These are phyloP conservation scores for Grantiella picta DNA, from an alignment of 2,113 vertebrate genomes.

Conservation along the genomic window DNA sequence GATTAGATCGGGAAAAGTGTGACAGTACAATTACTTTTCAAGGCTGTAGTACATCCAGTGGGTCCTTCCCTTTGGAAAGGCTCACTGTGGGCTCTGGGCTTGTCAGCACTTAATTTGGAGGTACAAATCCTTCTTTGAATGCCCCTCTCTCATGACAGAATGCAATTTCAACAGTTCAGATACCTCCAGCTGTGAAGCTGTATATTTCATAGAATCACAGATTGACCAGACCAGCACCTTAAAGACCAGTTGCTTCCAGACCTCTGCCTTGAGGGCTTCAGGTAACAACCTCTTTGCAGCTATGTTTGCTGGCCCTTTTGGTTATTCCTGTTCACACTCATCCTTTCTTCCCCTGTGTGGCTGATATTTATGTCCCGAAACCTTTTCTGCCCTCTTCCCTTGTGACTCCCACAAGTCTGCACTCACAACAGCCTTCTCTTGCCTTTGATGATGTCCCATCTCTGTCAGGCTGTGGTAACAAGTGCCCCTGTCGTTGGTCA, in stretches of 20 bases:
- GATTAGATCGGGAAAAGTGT: not conserved
- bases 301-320: not conserved
- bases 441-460: not conserved
- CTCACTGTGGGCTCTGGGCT: not conserved
- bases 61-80: not conserved
- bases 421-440: not conserved
- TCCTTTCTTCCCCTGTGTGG: not conserved
- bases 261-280: not conserved
- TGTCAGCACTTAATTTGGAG: not conserved
- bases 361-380: not conserved
- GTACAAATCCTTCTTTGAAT: not conserved
- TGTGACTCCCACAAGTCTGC: not conserved
- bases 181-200: not conserved
- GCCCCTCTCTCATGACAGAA: not conserved
- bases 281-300: not conserved
- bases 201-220: fast-evolving
- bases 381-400: not conserved
- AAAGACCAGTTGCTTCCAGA: not conserved
- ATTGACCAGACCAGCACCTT: too few species aligned
- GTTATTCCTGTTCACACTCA: not conserved
- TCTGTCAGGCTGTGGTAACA: not conserved
- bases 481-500: not conserved
- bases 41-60: not conserved
- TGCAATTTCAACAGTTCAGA: not conserved
- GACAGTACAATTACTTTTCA: not conserved